These are phyloP conservation scores for Acanthis flammea DNA, from an alignment of 2,797 vertebrate species.

Conservation along the genomic window DNA sequence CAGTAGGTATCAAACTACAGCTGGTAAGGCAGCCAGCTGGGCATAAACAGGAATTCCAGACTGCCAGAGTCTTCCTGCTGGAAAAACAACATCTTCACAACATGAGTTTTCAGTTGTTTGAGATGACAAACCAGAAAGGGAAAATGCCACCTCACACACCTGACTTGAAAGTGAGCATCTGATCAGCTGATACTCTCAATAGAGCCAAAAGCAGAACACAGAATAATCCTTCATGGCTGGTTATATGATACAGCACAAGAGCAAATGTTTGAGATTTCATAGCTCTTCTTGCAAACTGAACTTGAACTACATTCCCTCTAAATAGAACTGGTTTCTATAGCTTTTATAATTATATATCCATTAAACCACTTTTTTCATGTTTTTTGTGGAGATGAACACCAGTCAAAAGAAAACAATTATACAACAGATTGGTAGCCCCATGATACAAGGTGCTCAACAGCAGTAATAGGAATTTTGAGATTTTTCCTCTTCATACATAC, in stretches of 20 bases:
- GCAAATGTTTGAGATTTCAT: neutral
- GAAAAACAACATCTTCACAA: neutral
- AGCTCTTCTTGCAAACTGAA: neutral
- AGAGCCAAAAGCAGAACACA: neutral
- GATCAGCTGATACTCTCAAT: neutral
- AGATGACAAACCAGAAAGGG: neutral
- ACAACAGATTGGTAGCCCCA: neutral
- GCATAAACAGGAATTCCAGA: constrained; percentile 42
- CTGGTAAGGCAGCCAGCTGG: constrained; percentile 50
- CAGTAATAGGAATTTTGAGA: neutral
- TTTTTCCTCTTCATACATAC: neutral
- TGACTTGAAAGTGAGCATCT: neutral
- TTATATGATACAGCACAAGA: neutral
- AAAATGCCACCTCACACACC: neutral
- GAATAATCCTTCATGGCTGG: neutral
- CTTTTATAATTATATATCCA: neutral
- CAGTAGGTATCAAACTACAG: constrained; percentile 64
- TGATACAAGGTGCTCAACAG: neutral
- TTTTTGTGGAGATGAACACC: neutral
- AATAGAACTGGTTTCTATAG: neutral
- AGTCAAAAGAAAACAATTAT: neutral
- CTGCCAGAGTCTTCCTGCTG: constrained; percentile 11
- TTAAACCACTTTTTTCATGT: neutral
- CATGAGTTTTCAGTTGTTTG: neutral
- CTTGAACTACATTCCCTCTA: neutral